These are phyloP conservation scores for Machimus rusticus DNA, from an alignment of 2,888 invertebrate genomes.

Conservation along the genomic window DNA sequence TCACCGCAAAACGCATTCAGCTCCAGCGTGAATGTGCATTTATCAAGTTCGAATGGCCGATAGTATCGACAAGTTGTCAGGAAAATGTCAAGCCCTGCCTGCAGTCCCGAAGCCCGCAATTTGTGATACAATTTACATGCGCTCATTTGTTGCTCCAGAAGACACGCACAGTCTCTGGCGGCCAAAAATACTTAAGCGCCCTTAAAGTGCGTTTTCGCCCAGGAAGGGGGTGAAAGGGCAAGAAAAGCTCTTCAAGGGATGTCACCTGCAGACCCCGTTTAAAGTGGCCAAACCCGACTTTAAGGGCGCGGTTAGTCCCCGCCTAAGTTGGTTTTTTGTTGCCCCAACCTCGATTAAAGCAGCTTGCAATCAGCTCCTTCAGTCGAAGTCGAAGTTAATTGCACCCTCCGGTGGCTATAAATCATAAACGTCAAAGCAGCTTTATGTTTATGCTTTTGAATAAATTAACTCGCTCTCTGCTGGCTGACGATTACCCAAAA, in stretches of 20 bases:
- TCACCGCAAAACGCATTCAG: constrained; percentile 33
- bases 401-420: constrained; percentile 20
- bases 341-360: neutral
- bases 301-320: neutral
- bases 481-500: constrained; percentile 46
- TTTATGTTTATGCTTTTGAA: constrained; percentile 48
- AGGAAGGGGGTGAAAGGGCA: neutral
- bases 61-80: constrained; percentile 48
- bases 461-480: constrained; percentile 44
- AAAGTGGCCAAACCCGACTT: neutral
- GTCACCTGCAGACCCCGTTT: neutral
- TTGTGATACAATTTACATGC: constrained; percentile 31
- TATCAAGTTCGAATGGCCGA: constrained; percentile 47
- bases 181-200: neutral
- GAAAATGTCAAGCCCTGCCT: constrained; percentile 43
- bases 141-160: neutral
- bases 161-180: neutral
- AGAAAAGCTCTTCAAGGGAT: neutral
- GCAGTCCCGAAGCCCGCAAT: constrained; percentile 18
- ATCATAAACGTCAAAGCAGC: constrained; percentile 45
- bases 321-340: neutral
- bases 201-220: neutral
- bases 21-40: constrained; percentile 43
- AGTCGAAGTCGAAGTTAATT: constrained; percentile 41
- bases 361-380: constrained; percentile 19